Percentiles rank a stretch among this genome's conserved stretches.
Evolutionary conservation across 2,888 invertebrate species (phyloP).

Genomic region (Neoscelio sp.): DNA sequence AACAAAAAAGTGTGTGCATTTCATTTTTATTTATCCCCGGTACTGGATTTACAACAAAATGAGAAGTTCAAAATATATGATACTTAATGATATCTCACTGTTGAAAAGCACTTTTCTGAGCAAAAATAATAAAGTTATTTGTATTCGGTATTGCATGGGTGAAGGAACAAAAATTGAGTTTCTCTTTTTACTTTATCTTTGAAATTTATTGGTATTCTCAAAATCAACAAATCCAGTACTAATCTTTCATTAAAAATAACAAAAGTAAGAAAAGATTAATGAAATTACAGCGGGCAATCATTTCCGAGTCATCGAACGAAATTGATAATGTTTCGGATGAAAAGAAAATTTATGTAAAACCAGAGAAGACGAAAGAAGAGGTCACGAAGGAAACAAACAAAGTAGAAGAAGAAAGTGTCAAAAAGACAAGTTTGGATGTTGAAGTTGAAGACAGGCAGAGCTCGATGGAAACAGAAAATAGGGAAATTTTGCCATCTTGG

Average conservation of each 20-base stretch:
- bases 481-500: constrained; percentile 82
- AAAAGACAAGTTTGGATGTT: constrained; percentile 18
- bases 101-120: too few species aligned
- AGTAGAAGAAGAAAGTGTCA: constrained; percentile 13
- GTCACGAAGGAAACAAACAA: background rate
- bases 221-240: too few species aligned
- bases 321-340: constrained; percentile 53
- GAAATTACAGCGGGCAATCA: constrained; percentile 75
- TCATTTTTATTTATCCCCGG: constrained; percentile 13
- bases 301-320: constrained; percentile 9
- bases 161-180: too few species aligned
- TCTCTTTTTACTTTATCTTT: too few species aligned
- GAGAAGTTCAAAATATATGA: too few species aligned
- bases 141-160: too few species aligned
- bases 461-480: constrained; percentile 7
- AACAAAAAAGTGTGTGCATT: constrained; percentile 83
- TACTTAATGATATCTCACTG: too few species aligned
- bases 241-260: too few species aligned
- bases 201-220: too few species aligned
- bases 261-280: too few species aligned
- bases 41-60: too few species aligned
- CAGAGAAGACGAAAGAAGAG: background rate
- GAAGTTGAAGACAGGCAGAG: constrained; percentile 42
- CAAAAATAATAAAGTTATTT: too few species aligned
- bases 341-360: constrained; percentile 71